Evolutionary conservation across 2,888 invertebrate species (phyloP).

Genomic region (Dasypolia templi): DNA sequence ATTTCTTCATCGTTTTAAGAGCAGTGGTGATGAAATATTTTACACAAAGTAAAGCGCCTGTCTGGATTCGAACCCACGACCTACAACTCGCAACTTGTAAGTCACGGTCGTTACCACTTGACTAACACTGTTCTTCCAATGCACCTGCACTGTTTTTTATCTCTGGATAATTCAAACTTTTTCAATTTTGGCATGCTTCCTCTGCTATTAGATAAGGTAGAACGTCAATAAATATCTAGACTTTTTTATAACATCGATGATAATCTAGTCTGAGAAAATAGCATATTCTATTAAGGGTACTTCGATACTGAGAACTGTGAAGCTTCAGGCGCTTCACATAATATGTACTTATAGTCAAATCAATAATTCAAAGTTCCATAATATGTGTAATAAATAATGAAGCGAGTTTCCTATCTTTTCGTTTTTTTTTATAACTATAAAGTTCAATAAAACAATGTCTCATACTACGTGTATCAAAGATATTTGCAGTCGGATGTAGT

Average conservation of each 20-base stretch:
- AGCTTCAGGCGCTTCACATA: not conserved
- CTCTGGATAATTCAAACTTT: not conserved
- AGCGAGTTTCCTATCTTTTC: too few relatives aligned
- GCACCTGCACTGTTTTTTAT: not conserved
- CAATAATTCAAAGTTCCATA: not conserved
- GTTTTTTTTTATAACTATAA: too few relatives aligned
- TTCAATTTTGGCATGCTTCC: not conserved
- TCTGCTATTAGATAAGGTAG: too few relatives aligned
- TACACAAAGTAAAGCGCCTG: too few relatives aligned
- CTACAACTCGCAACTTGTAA: too few relatives aligned
- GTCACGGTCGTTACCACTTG: too few relatives aligned
- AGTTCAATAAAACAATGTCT: not conserved
- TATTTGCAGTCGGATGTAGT: slow-evolving; percentile 35
- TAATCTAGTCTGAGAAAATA: not conserved
- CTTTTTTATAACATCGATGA: not conserved
- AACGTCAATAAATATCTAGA: too few relatives aligned
- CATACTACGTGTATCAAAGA: not conserved
- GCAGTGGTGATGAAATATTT: too few relatives aligned
- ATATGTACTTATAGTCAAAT: not conserved
- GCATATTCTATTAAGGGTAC: not conserved
- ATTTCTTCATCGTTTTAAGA: too few relatives aligned
- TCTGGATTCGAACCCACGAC: too few relatives aligned
- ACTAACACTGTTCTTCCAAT: too few relatives aligned
- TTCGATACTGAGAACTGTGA: not conserved
- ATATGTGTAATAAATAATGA: not conserved